These are phyloP conservation scores for Harpagifer antarcticus DNA, from an alignment of 2,797 vertebrate genomes.

Conservation along the genomic window DNA sequence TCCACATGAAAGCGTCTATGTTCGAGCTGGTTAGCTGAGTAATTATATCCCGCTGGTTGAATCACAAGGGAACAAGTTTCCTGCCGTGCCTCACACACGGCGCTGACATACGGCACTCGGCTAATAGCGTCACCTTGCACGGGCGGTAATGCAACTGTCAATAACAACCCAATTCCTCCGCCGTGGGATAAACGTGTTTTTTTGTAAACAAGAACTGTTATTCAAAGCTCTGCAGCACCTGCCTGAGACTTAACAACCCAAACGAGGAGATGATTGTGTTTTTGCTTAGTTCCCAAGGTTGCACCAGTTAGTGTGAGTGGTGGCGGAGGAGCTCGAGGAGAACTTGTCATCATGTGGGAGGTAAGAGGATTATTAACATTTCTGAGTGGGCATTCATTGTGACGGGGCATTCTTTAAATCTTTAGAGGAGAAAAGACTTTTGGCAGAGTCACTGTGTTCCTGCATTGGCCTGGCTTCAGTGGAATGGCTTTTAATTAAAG, in stretches of 20 bases:
- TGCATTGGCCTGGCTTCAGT: slow-evolving; percentile 56
- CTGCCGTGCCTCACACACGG: slow-evolving; percentile 44
- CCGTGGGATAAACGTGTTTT: slow-evolving; percentile 40
- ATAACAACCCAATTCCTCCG: slow-evolving; percentile 33
- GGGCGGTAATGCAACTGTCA: slow-evolving; percentile 37
- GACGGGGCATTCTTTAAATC: slow-evolving; percentile 44
- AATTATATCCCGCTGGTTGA: slow-evolving; percentile 63
- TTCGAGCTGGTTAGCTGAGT: slow-evolving; percentile 48
- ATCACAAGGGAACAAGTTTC: slow-evolving; percentile 59
- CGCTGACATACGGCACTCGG: slow-evolving; percentile 29
- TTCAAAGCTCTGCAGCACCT: slow-evolving; percentile 33
- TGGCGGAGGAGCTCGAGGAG: slow-evolving; percentile 88
- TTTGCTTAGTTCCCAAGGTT: slow-evolving; percentile 85
- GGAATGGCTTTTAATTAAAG: slow-evolving; percentile 76
- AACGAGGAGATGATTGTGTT: slow-evolving; percentile 35
- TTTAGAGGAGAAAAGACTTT: slow-evolving; percentile 57
- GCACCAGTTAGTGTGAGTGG: slow-evolving; percentile 87
- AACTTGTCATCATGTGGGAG: slow-evolving; percentile 93
- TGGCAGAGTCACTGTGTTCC: slow-evolving; percentile 55
- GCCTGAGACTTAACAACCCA: slow-evolving; percentile 11
- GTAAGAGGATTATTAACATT: slow-evolving; percentile 80
- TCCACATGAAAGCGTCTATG: slow-evolving; percentile 66
- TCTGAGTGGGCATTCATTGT: slow-evolving; percentile 52
- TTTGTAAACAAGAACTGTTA: slow-evolving; percentile 45
- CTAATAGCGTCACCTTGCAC: slow-evolving; percentile 22